Percentiles rank a stretch among this genome's conserved stretches.
phyloP scores from a whole-genome alignment of 2,888 invertebrate species.

The Steinernema scapterisci region DNA sequence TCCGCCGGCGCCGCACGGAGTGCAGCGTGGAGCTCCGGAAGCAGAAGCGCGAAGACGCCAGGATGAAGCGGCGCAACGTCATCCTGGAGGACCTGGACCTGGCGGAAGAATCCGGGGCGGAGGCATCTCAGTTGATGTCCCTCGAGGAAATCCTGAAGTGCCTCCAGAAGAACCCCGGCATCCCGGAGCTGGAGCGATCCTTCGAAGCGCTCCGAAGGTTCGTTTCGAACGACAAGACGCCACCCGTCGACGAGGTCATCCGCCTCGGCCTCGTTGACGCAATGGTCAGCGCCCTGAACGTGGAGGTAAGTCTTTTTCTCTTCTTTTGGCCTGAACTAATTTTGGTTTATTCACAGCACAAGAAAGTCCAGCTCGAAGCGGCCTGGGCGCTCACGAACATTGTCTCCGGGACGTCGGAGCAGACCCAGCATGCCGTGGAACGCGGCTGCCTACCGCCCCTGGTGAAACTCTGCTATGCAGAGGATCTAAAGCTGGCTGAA shows the following conservation, averaged over 20 bases:
- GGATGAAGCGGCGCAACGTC: constrained; percentile 75
- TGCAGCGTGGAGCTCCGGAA: constrained; percentile 88
- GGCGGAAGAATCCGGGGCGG: neutral
- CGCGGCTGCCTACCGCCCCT: constrained; percentile 85
- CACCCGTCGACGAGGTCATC: constrained; percentile 87
- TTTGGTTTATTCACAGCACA: constrained; percentile 48
- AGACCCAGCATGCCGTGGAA: constrained; percentile 85
- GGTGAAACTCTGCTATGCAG: constrained; percentile 77
- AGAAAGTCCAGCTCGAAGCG: constrained; percentile 81
- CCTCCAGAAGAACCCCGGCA: constrained; percentile 49
- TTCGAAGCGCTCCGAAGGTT: constrained; percentile 75
- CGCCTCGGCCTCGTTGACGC: constrained; percentile 81
- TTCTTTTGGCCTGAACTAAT: neutral
- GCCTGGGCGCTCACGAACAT: constrained; percentile 84
- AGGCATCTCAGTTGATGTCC: neutral
- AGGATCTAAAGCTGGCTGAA: constrained; percentile 78
- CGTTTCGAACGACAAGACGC: constrained; percentile 86
- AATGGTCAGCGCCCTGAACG: constrained; percentile 78
- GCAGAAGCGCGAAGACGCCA: constrained; percentile 88
- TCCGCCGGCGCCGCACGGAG: constrained; percentile 85
- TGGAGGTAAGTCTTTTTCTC: no score
- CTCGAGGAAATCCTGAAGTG: neutral
- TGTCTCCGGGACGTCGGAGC: constrained; percentile 88
- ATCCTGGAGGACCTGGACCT: constrained; percentile 36
- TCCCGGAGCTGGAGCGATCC: constrained; percentile 52